phyloP scores from a whole-genome alignment of 2,113 vertebrate species.

The Fulica atra region DNA sequence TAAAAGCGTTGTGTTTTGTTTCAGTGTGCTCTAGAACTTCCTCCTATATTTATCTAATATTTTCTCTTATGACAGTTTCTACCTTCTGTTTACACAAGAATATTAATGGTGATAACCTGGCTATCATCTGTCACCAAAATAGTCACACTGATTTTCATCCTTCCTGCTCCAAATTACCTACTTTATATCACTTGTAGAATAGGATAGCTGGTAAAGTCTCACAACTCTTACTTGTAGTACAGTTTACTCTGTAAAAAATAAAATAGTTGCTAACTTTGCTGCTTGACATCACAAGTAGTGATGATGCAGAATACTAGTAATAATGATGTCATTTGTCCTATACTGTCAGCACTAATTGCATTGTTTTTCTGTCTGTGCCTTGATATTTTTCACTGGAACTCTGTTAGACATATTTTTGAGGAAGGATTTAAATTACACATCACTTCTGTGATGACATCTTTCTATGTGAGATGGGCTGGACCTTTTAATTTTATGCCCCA shows the following conservation, averaged over 20 bases:
- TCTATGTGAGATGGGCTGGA: neutral
- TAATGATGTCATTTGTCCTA: neutral
- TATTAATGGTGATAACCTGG: neutral
- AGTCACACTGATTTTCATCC: neutral
- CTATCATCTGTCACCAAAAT: neutral
- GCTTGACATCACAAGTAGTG: neutral
- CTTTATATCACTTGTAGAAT: neutral
- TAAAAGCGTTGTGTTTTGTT: neutral
- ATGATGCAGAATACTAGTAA: neutral
- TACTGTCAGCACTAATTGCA: neutral
- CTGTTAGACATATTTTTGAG: neutral
- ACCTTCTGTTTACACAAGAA: neutral
- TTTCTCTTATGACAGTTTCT: neutral
- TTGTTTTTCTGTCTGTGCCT: neutral
- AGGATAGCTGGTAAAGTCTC: neutral
- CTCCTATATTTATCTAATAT: neutral
- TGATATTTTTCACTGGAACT: neutral
- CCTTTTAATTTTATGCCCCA: neutral
- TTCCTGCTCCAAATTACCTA: neutral
- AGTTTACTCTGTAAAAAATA: neutral
- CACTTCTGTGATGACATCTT: neutral
- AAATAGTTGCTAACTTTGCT: neutral
- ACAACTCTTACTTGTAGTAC: neutral
- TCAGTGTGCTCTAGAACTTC: neutral
- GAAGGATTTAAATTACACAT: neutral